Base-by-base conservation (phyloP, 2,797 vertebrate genomes). In the Lepidocolaptes lacrymiger region DNA sequence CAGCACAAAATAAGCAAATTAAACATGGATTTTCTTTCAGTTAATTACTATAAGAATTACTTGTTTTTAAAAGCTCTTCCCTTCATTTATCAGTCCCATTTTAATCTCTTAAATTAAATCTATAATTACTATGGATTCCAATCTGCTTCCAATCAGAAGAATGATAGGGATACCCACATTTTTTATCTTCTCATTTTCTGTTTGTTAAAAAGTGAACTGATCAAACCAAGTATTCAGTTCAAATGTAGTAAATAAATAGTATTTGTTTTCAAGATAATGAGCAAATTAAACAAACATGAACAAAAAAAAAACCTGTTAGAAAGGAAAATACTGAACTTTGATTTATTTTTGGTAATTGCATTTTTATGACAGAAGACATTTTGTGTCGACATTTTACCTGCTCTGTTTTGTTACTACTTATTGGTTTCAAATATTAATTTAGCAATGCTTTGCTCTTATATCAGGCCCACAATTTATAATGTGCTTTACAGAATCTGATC, bases 61-160 rank as follows among this genome's bases (percentile, higher is more conserved):
- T 94, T 92, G 72, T 72, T 93, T 95, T 83, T 75, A 77, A 75
- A 85, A 83, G 41, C n/a, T 75, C 54, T 85, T 88, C 58, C 36
- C 12, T 82, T 88, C 61, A 39, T 95, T 93, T 95, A 78, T 93
- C 79, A 84, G 43, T 51, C 22, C 20, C 30, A 9, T 61, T 92
- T 91, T 88, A 93, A 92, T 85, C 82, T 94, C 46, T 77, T 92
- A 92, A 94, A 88, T 95, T 89, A 77, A 68, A 85, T 95, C 76
- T 85, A 5, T 89, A 88, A 92, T 91, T 91, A 84, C 76, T 51
- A 12, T 80, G 46, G 37, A 74, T 83, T 88, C 58, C 23, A 49
- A 17, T 80, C 56, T 68, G 6, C 44, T 22, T 46, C 44, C 44
- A 46, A 46, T 46, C 21, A 39, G 49, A 80, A 84, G 18, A 79